Evolutionary conservation across 2,113 vertebrate genomes (phyloP), one percentile per base, ranked within the genome.

Genomic region (Solea solea): DNA sequence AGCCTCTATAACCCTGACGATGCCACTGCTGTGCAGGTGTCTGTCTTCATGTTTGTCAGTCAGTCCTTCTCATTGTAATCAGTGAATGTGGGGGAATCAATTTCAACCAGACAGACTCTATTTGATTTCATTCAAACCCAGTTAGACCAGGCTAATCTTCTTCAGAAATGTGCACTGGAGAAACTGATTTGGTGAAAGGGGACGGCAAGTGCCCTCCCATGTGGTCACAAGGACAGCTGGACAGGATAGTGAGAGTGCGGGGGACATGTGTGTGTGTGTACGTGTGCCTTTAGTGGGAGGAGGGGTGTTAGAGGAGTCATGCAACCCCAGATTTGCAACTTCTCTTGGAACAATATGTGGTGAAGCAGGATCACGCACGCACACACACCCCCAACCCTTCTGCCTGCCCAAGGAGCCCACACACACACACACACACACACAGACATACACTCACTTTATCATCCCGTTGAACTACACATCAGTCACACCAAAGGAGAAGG

Each of bases 41-140:
- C 55, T 51, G n/a, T 44, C 41, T 12, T 52, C 61, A 41, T 53
- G 25, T 58, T 46, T 34, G 48, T 56, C 50, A 44, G 51, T 41
- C n/a, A 16, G n/a, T 82, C 56, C 21, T 12, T 46, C 57, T 74
- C 48, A 5, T 48, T 79, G 21, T 48, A 61, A 67, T 59, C 60
- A 49, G 64, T 27, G 15, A 50, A 66, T 72, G 64, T 70, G 28
- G 61, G 64, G 2, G 44, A 91, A 88, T 89, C 87, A 84, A 78
- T 92, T 82, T 75, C 78, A 83, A 68, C 49, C 74, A 78, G 88
- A 86, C 83, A 73, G 83, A 81, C 82, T 81, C 76, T 81, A 86
- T 91, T 89, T 73, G 86, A 89, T 89, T 90, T 87, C 77, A 85
- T 87, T 81, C 76, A 82, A 89, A 87, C 84, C 70, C 71, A n/a